phyloP scores from a whole-genome alignment of 2,113 vertebrate genomes.

The Nicator chloris region DNA sequence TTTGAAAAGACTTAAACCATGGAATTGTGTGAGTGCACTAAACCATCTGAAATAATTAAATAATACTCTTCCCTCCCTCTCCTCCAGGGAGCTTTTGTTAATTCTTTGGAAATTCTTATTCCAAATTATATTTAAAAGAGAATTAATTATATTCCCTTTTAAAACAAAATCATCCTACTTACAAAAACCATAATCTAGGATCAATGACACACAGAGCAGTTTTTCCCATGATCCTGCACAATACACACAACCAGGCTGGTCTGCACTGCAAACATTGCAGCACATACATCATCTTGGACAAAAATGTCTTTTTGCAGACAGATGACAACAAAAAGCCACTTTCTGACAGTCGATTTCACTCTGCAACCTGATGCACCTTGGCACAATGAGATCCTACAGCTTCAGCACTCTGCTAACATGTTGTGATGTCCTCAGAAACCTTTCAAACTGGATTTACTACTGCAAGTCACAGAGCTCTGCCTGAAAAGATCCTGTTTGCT shows the following conservation, averaged over 20 bases:
- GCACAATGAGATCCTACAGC: not conserved
- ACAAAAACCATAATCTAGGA: not conserved
- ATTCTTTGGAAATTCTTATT: not conserved
- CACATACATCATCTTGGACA: not conserved
- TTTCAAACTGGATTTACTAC: not conserved
- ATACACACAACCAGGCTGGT: not conserved
- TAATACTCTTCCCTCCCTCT: not conserved
- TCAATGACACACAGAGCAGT: fast-evolving
- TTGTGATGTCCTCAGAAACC: not conserved
- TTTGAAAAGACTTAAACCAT: not conserved
- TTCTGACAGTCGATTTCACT: fast-evolving
- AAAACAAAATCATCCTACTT: not conserved
- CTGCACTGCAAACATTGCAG: fast-evolving
- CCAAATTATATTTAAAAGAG: not conserved
- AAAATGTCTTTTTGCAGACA: not conserved
- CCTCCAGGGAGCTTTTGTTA: not conserved
- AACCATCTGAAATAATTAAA: not conserved
- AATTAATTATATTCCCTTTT: not conserved
- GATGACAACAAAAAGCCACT: not conserved
- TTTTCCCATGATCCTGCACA: not conserved
- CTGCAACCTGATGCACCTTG: not conserved
- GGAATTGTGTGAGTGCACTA: not conserved
- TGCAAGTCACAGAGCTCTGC: not conserved
- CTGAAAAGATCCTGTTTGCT: not conserved
- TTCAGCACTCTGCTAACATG: fast-evolving